Evolutionary conservation across 2,797 vertebrate species (phyloP).

Genomic region (Cossypha heuglini): DNA sequence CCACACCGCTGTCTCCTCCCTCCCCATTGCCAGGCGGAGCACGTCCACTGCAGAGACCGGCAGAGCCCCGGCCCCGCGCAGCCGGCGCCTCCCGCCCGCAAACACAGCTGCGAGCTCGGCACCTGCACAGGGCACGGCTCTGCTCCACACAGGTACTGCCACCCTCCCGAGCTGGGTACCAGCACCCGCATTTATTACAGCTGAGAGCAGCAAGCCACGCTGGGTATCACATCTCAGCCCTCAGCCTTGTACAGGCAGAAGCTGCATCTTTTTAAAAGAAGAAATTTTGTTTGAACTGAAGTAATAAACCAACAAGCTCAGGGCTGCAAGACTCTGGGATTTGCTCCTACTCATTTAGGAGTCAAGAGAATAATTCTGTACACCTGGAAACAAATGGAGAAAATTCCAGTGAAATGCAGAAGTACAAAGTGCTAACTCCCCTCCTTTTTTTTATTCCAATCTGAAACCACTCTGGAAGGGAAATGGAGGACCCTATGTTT

Average conservation of each 20-base stretch:
- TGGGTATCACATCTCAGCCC: neutral
- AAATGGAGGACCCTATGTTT: neutral
- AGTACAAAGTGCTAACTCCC: neutral
- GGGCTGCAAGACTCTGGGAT: neutral
- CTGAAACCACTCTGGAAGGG: neutral
- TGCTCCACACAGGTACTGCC: rapidly evolving
- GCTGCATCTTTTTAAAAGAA: neutral
- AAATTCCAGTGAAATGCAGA: neutral
- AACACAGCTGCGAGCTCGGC: neutral
- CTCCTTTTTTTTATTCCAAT: neutral
- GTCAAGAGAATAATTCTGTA: neutral
- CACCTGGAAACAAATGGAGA: neutral
- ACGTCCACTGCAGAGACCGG: conserved; percentile 82
- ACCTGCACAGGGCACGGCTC: neutral
- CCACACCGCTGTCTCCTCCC: conserved; percentile 77
- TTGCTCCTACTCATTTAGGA: neutral
- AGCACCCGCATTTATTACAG: neutral
- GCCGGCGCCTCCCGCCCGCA: neutral
- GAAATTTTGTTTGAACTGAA: neutral
- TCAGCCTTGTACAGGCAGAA: neutral
- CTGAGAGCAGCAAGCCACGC: neutral
- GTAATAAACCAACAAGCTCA: neutral
- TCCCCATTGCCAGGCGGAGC: conserved; percentile 80
- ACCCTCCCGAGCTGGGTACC: neutral
- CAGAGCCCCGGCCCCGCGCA: neutral